These are phyloP conservation scores for Geotrupes spiniger DNA, from an alignment of 2,888 invertebrate genomes.

Conservation along the genomic window DNA sequence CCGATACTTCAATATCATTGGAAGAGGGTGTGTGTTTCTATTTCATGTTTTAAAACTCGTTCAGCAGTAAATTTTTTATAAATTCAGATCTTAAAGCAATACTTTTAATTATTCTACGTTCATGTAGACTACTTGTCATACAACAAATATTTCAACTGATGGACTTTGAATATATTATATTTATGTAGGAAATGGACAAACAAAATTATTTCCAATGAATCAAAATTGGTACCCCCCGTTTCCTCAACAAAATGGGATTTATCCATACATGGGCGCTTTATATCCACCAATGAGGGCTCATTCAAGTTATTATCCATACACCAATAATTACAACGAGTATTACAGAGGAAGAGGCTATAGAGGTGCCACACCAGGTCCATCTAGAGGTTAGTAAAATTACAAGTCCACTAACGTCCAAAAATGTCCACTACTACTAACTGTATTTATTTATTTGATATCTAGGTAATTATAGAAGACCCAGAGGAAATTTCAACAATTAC, in stretches of 20 bases:
- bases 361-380: slow-evolving; percentile 36
- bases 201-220: not conserved
- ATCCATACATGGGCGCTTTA: slow-evolving; percentile 17
- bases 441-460: too few species aligned
- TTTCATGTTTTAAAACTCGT: not conserved
- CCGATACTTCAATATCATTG: slow-evolving; percentile 32
- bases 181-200: too few species aligned
- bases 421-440: not conserved
- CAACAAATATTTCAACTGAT: too few species aligned
- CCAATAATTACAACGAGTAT: too few species aligned
- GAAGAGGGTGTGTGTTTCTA: slow-evolving; percentile 5
- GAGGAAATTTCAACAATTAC: not conserved
- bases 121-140: not conserved
- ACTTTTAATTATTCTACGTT: not conserved
- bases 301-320: slow-evolving; percentile 35
- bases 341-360: slow-evolving; percentile 35
- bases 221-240: not conserved
- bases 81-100: not conserved
- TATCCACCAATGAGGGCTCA: slow-evolving; percentile 25
- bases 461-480: too few species aligned
- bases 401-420: not conserved
- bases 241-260: slow-evolving; percentile 9
- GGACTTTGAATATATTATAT: too few species aligned
- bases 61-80: not conserved
- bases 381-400: slow-evolving; percentile 33